Conservation (phyloP, 2,797 vertebrate genomes). For the Echeneis naucrates region DNA sequence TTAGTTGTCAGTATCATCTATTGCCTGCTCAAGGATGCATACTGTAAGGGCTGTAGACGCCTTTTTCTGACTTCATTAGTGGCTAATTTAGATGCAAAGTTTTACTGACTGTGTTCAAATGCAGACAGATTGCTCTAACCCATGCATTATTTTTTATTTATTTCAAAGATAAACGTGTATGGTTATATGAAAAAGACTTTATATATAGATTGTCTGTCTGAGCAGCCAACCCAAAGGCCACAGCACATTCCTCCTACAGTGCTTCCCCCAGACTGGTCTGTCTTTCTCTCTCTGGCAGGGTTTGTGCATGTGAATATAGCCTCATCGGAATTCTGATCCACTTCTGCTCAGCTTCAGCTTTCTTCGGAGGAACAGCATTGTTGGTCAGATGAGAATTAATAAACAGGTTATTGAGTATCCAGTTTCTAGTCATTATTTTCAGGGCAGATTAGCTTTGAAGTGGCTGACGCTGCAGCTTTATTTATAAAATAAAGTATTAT, state of each 20-base stretch:
- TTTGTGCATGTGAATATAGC: constrained; percentile 18
- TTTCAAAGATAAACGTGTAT: not conserved
- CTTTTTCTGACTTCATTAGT: not conserved
- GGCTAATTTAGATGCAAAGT: constrained; percentile 2
- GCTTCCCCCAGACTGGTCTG: not conserved
- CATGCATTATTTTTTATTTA: not conserved
- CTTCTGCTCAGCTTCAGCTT: not conserved
- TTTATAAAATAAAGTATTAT: too few relatives aligned
- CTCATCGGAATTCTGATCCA: not conserved
- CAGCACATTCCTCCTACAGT: not conserved
- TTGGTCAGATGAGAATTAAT: constrained; percentile 2
- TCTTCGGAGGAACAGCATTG: not conserved
- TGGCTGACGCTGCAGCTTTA: too few relatives aligned
- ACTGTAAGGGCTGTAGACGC: not conserved
- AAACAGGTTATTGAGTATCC: not conserved
- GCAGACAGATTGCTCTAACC: not conserved
- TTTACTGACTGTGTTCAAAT: not conserved
- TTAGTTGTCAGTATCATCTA: not conserved
- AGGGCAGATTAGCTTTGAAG: too few relatives aligned
- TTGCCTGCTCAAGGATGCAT: not conserved
- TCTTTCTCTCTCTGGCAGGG: not conserved
- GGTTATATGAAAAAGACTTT: constrained; percentile 1
- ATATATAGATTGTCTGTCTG: not conserved
- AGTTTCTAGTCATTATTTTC: not conserved
- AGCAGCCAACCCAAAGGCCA: not conserved